Conservation (phyloP, 1,140 invertebrate genomes). For the Doryteuthis pealeii region DNA sequence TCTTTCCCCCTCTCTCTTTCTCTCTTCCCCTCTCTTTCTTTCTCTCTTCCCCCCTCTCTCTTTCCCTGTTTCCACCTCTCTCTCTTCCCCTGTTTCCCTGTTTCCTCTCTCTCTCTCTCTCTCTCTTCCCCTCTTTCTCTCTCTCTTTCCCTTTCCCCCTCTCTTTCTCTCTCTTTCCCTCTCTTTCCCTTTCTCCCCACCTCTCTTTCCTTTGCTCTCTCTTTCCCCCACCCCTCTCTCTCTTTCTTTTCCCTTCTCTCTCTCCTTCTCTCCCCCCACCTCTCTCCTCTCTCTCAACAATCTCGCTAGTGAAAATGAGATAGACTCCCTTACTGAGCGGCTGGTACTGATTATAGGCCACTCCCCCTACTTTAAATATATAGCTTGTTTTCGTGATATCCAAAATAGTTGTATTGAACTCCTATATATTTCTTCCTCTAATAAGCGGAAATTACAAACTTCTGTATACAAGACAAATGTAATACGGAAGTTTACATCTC, state of each 20-base stretch:
- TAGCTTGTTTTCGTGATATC: no score
- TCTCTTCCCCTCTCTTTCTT: not conserved
- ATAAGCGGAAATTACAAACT: no score
- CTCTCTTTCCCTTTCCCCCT: not conserved
- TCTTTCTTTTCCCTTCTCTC: not conserved
- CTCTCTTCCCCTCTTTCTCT: not conserved
- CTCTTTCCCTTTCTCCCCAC: not conserved
- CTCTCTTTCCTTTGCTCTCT: not conserved
- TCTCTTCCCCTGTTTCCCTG: not conserved
- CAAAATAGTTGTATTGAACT: no score
- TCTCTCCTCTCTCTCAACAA: no score
- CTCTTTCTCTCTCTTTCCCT: not conserved
- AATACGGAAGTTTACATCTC: no score
- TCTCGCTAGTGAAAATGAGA: no score
- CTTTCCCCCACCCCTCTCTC: not conserved
- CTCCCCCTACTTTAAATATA: no score
- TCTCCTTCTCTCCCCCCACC: not conserved
- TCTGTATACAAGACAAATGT: no score
- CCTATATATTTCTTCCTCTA: no score
- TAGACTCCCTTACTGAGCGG: no score
- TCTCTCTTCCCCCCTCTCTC: no score
- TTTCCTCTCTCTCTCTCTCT: not conserved
- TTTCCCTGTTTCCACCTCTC: not conserved
- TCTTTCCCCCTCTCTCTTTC: slow-evolving; percentile 7
- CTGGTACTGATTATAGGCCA: no score